phyloP scores from a whole-genome alignment of 2,113 vertebrate genomes.

The Sinosuthora webbiana region DNA sequence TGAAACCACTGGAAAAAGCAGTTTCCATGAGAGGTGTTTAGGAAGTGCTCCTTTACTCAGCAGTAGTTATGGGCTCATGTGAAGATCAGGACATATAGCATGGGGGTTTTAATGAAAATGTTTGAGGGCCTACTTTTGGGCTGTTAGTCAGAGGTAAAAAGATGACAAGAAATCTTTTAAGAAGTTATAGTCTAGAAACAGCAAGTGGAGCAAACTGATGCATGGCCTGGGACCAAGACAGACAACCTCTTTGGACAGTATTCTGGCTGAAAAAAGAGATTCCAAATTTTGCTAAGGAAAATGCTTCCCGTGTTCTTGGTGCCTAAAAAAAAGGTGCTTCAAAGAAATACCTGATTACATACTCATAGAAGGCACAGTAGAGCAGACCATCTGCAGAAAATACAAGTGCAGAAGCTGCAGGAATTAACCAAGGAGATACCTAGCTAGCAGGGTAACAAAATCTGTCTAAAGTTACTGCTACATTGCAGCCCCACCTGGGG shows the following conservation, averaged over 20 bases:
- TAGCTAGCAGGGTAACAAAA: not conserved
- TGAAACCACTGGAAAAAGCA: not conserved
- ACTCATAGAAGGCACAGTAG: not conserved
- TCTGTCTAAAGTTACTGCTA: not conserved
- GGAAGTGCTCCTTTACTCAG: not conserved
- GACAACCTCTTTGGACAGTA: not conserved
- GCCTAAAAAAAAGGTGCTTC: not conserved
- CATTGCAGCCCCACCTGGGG: not conserved
- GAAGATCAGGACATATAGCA: fast-evolving
- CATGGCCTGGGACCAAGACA: not conserved
- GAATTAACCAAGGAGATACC: not conserved
- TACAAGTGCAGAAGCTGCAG: not conserved
- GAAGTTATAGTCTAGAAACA: not conserved
- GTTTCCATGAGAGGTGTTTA: not conserved
- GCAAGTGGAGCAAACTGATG: not conserved
- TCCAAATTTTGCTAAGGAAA: not conserved
- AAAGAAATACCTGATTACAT: not conserved
- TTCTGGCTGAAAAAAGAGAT: not conserved
- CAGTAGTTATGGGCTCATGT: not conserved
- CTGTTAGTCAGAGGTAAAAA: not conserved
- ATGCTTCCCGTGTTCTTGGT: not conserved
- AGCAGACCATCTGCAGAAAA: not conserved
- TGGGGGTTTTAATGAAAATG: not conserved
- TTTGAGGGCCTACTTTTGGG: not conserved
- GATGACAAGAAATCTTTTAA: not conserved